Evolutionary conservation across 30 jellyfish, hydroid and myxozoan genomes (phyloP).

Genomic region (Aurelia coerulea): DNA sequence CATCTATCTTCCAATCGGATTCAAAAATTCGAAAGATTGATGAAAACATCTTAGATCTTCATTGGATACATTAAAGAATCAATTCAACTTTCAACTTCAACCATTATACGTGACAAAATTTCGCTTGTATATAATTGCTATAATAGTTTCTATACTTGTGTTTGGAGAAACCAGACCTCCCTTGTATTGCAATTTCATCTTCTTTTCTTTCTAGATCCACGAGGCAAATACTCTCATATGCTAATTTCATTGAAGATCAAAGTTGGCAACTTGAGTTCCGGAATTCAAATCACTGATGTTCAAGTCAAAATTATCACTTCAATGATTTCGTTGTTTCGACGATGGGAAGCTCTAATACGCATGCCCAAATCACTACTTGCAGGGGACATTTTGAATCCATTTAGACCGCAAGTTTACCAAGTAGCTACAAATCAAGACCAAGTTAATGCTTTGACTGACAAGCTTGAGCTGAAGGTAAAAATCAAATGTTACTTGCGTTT

Average conservation of each 20-base stretch:
- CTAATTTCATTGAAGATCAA: constrained; percentile 21
- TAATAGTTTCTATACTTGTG: too few relatives aligned
- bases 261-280: constrained; percentile 39
- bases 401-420: constrained; percentile 69
- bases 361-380: constrained; percentile 77
- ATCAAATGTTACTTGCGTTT: background rate
- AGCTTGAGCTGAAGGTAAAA: constrained; percentile 12
- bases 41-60: too few relatives aligned
- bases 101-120: too few relatives aligned
- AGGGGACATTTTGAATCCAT: constrained; percentile 80
- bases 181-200: too few relatives aligned
- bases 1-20: too few relatives aligned
- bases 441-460: background rate
- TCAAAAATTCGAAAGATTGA: too few relatives aligned
- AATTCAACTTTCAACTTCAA: too few relatives aligned
- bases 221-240: constrained; percentile 29
- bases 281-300: constrained; percentile 22
- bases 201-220: constrained; percentile 8
- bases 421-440: background rate
- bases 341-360: constrained; percentile 74
- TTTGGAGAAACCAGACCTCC: too few relatives aligned
- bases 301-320: constrained; percentile 58
- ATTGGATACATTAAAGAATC: too few relatives aligned
- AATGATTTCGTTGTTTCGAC: constrained; percentile 61
- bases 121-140: too few relatives aligned